phyloP scores from a whole-genome alignment of 1,140 invertebrate genomes.

The Danaus melanippus region DNA sequence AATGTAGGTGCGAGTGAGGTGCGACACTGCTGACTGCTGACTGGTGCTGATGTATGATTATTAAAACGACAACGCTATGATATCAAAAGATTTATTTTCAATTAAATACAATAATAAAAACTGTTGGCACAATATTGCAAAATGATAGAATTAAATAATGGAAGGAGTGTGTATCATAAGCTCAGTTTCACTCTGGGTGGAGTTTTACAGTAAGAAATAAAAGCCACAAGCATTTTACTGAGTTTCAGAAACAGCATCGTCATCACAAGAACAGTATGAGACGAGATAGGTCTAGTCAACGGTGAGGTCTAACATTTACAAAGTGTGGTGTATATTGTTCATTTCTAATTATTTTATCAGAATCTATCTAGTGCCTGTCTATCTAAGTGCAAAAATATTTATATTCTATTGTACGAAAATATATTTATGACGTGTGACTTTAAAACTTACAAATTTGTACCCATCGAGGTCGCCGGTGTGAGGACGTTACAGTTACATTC shows the following conservation, averaged over 20 bases:
- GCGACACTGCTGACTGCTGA: slow-evolving; percentile 1
- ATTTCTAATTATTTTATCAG: slow-evolving; percentile 4
- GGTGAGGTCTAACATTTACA: slow-evolving; percentile 1
- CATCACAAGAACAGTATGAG: no score
- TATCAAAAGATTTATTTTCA: slow-evolving; percentile 64
- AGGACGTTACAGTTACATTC: no score
- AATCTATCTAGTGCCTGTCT: slow-evolving; percentile 45
- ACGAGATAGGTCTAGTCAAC: no score
- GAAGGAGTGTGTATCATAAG: slow-evolving; percentile 5
- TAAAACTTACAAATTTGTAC: slow-evolving; percentile 51
- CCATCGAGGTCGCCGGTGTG: slow-evolving; percentile 34
- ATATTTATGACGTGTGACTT: slow-evolving; percentile 43
- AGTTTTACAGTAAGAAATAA: no score
- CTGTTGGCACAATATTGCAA: slow-evolving; percentile 58
- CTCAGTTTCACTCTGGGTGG: slow-evolving; percentile 5
- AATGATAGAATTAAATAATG: slow-evolving; percentile 25
- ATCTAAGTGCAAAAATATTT: slow-evolving; percentile 68
- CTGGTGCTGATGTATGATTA: no score
- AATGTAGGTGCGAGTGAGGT: not conserved
- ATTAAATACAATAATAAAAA: slow-evolving; percentile 47
- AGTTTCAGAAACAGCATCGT: no score
- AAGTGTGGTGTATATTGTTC: not conserved
- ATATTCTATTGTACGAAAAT: slow-evolving; percentile 54
- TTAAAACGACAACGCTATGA: slow-evolving; percentile 30
- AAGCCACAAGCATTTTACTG: no score